phyloP scores from a whole-genome alignment of 2,888 invertebrate species.

The Leptogaster cylindrica region DNA sequence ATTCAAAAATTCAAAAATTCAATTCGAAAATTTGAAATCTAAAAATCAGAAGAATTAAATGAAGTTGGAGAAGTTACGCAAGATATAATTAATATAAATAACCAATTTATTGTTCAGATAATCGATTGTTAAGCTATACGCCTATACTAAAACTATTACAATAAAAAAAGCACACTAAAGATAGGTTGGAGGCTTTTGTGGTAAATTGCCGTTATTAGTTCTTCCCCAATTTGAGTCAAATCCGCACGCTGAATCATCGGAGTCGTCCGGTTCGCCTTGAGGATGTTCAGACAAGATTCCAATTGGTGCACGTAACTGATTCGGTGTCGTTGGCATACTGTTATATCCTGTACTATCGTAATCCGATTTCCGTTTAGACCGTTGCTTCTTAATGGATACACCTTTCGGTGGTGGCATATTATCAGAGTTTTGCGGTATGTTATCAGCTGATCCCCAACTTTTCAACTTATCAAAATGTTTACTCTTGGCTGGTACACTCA shows the following conservation, averaged over 20 bases:
- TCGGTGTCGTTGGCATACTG: constrained; percentile 74
- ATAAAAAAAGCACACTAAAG: too few relatives aligned
- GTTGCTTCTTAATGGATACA: constrained; percentile 69
- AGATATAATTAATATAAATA: too few relatives aligned
- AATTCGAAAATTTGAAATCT: too few relatives aligned
- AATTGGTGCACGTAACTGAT: constrained; percentile 64
- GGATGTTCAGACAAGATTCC: constrained; percentile 50
- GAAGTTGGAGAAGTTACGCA: too few relatives aligned
- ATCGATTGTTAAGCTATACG: too few relatives aligned
- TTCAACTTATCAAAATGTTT: constrained; percentile 73
- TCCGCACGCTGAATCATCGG: constrained; percentile 87
- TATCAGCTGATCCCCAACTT: constrained; percentile 90
- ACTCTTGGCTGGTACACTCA: constrained; percentile 55
- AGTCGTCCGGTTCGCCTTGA: constrained; percentile 65
- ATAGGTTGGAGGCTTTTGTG: constrained; percentile 36
- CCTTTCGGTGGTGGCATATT: constrained; percentile 75
- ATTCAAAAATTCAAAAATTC: too few relatives aligned
- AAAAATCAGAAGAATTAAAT: too few relatives aligned
- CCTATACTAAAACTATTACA: too few relatives aligned
- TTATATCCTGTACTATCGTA: constrained; percentile 65
- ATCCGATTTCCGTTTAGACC: constrained; percentile 67
- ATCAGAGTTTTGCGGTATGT: constrained; percentile 71
- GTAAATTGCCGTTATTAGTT: constrained; percentile 47
- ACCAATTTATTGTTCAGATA: too few relatives aligned
- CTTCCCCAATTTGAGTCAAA: constrained; percentile 76